phyloP scores from a whole-genome alignment of 2,113 vertebrate species.

The Hyperoodon ampullatus region DNA sequence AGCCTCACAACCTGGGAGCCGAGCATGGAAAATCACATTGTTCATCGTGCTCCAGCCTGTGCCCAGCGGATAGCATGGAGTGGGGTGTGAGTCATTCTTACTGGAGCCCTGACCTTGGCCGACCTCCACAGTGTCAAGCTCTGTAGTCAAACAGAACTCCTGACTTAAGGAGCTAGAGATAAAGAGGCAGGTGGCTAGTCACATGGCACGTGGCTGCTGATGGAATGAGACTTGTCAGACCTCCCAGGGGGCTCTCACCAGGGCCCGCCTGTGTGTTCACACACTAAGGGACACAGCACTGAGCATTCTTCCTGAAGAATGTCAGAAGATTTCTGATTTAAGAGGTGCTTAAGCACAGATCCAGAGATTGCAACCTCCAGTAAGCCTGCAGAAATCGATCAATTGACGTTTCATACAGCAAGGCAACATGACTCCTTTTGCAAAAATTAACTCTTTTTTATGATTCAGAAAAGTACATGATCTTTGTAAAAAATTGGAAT shows the following conservation, averaged over 20 bases:
- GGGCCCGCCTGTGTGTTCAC: not conserved
- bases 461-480: not conserved
- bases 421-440: not conserved
- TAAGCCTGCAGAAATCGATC: not conserved
- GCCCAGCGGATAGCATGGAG: not conserved
- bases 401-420: not conserved
- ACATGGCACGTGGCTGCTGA: not conserved
- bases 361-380: not conserved
- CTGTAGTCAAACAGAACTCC: constrained; percentile 48
- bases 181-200: constrained; percentile 51
- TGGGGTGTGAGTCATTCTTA: constrained; percentile 60
- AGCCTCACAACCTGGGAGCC: not conserved
- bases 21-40: constrained; percentile 58
- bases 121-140: constrained; percentile 44
- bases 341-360: not conserved
- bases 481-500: not conserved
- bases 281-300: not conserved
- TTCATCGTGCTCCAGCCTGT: not conserved
- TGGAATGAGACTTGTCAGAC: constrained; percentile 36
- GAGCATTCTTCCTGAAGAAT: not conserved
- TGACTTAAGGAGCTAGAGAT: constrained; percentile 57
- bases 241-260: not conserved
- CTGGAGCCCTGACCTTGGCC: constrained; percentile 59
- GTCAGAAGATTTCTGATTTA: not conserved
- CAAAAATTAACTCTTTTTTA: not conserved